Conservation (phyloP, 2,113 vertebrate genomes). For the Ifrita kowaldi region DNA sequence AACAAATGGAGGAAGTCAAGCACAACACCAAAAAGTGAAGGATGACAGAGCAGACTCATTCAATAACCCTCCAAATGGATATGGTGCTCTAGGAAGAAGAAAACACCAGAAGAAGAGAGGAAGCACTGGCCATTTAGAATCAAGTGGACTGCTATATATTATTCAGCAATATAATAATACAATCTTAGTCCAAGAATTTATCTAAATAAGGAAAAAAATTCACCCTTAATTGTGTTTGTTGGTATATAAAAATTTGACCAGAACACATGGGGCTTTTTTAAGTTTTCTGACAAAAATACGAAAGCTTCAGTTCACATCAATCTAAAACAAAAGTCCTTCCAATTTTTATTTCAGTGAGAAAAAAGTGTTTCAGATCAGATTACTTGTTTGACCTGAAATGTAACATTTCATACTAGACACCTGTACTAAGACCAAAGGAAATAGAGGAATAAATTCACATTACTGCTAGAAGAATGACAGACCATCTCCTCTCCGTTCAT, state of each 20-base stretch:
- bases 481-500: not conserved
- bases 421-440: not conserved
- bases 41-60: not conserved
- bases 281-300: not conserved
- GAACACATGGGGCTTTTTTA: not conserved
- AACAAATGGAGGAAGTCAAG: not conserved
- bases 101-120: not conserved
- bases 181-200: not conserved
- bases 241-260: not conserved
- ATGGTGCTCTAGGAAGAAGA: not conserved
- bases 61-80: not conserved
- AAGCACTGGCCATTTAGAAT: not conserved
- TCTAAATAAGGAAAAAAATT: fast-evolving
- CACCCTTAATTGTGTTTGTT: not conserved
- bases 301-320: not conserved
- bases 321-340: not conserved
- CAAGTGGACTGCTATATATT: not conserved
- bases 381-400: not conserved
- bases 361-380: not conserved
- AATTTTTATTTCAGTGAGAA: not conserved
- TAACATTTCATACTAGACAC: not conserved
- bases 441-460: not conserved
- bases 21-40: not conserved
- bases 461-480: not conserved
- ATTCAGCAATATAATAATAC: not conserved